Conservation (phyloP, 1,140 invertebrate species). For the Olivierus martensii region DNA sequence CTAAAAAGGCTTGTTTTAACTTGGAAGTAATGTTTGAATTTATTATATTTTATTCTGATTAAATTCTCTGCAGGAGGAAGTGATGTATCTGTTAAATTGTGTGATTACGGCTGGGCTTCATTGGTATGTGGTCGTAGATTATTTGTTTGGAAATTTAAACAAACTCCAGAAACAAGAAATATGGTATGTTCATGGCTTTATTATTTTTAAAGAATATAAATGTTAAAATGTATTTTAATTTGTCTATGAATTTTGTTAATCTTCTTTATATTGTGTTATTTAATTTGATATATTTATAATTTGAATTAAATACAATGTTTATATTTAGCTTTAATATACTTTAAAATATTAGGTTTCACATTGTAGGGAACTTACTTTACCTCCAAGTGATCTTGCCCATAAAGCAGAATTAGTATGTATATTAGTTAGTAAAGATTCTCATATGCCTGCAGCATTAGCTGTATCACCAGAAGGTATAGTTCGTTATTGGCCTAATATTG, state of each 20-base stretch:
- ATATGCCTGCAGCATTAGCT: conserved; percentile 71
- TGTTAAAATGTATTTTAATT: too few species aligned
- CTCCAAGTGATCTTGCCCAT: conserved; percentile 81
- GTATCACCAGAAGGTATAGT: conserved; percentile 86
- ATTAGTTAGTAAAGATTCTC: conserved; percentile 49
- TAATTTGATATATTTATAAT: not conserved
- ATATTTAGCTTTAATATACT: too few species aligned
- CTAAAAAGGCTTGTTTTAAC: too few species aligned
- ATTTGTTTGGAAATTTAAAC: conserved; percentile 72
- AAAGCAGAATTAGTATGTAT: conserved; percentile 75
- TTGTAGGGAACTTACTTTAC: conserved; percentile 69
- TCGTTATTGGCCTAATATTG: conserved; percentile 78
- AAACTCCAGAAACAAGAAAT: not conserved
- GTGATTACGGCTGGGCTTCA: conserved; percentile 61
- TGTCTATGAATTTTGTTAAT: too few species aligned
- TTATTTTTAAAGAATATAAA: too few species aligned
- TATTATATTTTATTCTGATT: too few species aligned
- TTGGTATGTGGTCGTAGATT: conserved; percentile 69
- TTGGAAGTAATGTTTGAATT: too few species aligned
- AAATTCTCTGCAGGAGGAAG: conserved; percentile 38
- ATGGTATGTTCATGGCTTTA: too few species aligned
- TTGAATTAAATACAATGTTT: too few species aligned
- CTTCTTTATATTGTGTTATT: too few species aligned
- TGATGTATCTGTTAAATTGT: conserved; percentile 46
- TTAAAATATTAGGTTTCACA: conserved; percentile 25